phyloP scores from a whole-genome alignment of 2,113 vertebrate species.

The Crocuta crocuta region DNA sequence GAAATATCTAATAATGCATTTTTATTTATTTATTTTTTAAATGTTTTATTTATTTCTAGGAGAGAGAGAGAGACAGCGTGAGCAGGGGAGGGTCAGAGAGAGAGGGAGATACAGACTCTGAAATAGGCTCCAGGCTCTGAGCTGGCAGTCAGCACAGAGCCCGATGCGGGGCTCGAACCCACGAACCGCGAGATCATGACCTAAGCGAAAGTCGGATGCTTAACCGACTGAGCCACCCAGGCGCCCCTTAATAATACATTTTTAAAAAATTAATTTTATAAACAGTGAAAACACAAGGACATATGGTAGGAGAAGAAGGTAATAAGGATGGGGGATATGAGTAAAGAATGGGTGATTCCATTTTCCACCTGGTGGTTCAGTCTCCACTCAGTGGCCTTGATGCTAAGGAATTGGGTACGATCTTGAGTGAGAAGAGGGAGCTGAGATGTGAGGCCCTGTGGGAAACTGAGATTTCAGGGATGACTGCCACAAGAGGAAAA shows the following conservation, averaged over 20 bases:
- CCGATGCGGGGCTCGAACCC: no score
- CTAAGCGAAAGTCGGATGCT: no score
- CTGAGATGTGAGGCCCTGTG: neutral
- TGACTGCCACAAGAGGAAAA: neutral
- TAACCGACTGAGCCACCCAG: no score
- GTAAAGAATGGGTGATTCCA: neutral
- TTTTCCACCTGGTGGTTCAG: neutral
- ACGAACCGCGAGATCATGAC: no score
- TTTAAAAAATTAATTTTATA: neutral
- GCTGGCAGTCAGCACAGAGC: no score
- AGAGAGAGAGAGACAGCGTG: no score
- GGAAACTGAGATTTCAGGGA: neutral
- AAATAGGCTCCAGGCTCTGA: no score
- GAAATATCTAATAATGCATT: neutral
- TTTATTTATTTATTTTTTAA: neutral
- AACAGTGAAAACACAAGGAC: neutral
- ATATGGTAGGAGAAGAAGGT: neutral
- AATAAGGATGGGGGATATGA: neutral
- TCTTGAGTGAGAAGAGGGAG: neutral
- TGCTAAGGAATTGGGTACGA: neutral
- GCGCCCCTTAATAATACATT: neutral
- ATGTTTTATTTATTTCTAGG: no score
- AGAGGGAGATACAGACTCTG: no score
- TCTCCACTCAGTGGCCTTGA: neutral
- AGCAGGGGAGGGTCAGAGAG: no score